Conservation (phyloP, 2,113 vertebrate species). For the Corythaixoides concolor region DNA sequence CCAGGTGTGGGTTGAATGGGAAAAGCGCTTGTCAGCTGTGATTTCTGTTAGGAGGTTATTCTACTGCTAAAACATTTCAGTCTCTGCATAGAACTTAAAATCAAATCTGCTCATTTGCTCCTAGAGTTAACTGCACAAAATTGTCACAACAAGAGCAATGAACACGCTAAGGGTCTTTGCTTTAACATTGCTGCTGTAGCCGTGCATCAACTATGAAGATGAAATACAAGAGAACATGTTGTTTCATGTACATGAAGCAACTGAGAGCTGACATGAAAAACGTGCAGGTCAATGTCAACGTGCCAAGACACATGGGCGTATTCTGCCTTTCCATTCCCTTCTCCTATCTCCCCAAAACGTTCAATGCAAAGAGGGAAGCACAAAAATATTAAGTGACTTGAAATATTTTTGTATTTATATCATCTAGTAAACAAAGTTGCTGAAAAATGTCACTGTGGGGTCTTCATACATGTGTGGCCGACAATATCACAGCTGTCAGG, state of each 20-base stretch:
- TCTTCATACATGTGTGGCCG: slow-evolving; percentile 15
- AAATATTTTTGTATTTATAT: slow-evolving; percentile 4
- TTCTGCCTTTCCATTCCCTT: not conserved
- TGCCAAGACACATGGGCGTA: not conserved
- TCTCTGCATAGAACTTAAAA: not conserved
- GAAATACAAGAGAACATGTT: not conserved
- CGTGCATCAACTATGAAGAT: not conserved
- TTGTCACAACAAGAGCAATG: not conserved
- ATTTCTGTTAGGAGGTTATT: not conserved
- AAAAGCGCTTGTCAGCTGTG: not conserved
- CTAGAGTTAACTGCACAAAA: not conserved
- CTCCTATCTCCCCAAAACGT: not conserved
- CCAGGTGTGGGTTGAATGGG: not conserved
- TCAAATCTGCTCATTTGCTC: not conserved
- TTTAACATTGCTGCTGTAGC: not conserved
- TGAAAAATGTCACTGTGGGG: slow-evolving; percentile 37
- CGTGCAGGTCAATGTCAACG: not conserved
- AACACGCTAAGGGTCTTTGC: not conserved
- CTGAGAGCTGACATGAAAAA: not conserved
- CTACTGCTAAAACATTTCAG: not conserved
- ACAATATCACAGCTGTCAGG: slow-evolving; percentile 3
- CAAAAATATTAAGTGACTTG: not conserved
- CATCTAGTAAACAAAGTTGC: slow-evolving; percentile 49
- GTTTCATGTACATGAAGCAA: not conserved
- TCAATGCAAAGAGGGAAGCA: not conserved